Base-by-base conservation (phyloP, 2,113 vertebrate species). In the Xenus cinereus region DNA sequence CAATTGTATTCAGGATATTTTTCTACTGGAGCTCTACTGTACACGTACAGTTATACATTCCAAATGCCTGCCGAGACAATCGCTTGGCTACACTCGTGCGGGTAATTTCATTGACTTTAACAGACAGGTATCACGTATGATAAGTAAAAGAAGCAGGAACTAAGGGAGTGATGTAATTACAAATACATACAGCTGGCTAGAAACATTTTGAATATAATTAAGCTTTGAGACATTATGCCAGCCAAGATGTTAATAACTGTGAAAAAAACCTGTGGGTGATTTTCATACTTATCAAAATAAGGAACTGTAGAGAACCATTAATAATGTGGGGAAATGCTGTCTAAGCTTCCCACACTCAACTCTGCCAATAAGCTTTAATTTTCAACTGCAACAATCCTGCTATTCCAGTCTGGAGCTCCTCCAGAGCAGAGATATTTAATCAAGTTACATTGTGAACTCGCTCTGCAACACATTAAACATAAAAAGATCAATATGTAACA, bases 241-340 rank as follows among this genome's bases (percentile, higher is more conserved):
- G 90, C 89, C 81, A 85, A 91, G 77, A 95, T 79, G 62, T 50
- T 96, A 96, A 87, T 73, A 97, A 89, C 81, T 3, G 18, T 56
- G 30, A n/a, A 30, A 92, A 93, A 78, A 14, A 9, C 23, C 50
- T 51, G 84, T 87, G 87, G 91, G 87, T 92, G 69, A 95, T 96
- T 95, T 95, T 95, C 91, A 92, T 96, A 96, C 87, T 95, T 96
- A 97, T 97, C 97, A 97, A 97, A 97, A 97, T 93, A 97, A 96
- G 94, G 89, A 97, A 95, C 94, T 96, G 90, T 95, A 89, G 87
- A 93, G 91, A 93, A 85, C 89, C 87, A 95, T 75, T 95, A 95
- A 91, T 96, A 96, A 96, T 13, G 84, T 85, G 91, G 94, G 94
- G 88, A 87, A 96, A 96, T 27, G 93, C 95, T 95, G 93, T 62